Percentiles rank a stretch among this genome's conserved stretches.
Conservation (phyloP, 1,140 invertebrate species). For the Dysdera silvatica region DNA sequence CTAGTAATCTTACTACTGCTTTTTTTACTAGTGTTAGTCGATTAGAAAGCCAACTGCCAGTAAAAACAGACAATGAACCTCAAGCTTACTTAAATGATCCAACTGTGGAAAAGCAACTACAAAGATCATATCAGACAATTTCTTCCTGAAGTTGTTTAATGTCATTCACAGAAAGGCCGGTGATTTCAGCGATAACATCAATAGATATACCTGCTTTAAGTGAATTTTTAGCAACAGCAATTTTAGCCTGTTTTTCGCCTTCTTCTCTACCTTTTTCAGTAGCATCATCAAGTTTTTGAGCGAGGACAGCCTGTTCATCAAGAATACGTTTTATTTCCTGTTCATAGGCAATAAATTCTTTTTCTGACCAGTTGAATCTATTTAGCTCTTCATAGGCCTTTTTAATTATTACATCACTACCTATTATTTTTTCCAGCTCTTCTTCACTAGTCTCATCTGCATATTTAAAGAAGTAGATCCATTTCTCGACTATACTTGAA, state of each 20-base stretch:
- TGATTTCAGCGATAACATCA: conserved; percentile 4
- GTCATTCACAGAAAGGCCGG: conserved; percentile 8
- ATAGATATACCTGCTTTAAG: conserved; percentile 1
- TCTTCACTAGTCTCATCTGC: conserved; percentile 17
- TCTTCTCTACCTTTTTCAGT: background rate
- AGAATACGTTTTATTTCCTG: conserved; percentile 9
- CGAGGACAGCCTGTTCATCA: background rate
- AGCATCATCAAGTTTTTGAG: background rate
- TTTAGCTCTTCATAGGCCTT: conserved; percentile 12
- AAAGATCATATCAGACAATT: conserved; percentile 12
- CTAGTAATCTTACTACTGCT: background rate
- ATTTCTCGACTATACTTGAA: conserved; percentile 17
- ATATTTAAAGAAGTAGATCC: conserved; percentile 6
- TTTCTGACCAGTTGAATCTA: conserved; percentile 3
- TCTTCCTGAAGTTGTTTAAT: conserved; percentile 9
- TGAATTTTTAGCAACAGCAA: conserved; percentile 15
- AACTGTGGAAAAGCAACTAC: conserved; percentile 19
- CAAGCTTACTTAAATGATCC: conserved; percentile 16
- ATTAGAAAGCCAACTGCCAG: conserved; percentile 16
- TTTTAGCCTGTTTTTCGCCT: conserved; percentile 15
- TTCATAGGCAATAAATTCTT: conserved; percentile 20
- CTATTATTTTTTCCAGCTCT: conserved; percentile 18
- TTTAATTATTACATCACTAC: conserved; percentile 11
- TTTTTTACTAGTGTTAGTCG: conserved; percentile 2
- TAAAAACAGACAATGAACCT: conserved; percentile 4